Evolutionary conservation across 1,140 invertebrate species (phyloP), one percentile per base, ranked within the genome.

Genomic region (Trichonephila clavata): DNA sequence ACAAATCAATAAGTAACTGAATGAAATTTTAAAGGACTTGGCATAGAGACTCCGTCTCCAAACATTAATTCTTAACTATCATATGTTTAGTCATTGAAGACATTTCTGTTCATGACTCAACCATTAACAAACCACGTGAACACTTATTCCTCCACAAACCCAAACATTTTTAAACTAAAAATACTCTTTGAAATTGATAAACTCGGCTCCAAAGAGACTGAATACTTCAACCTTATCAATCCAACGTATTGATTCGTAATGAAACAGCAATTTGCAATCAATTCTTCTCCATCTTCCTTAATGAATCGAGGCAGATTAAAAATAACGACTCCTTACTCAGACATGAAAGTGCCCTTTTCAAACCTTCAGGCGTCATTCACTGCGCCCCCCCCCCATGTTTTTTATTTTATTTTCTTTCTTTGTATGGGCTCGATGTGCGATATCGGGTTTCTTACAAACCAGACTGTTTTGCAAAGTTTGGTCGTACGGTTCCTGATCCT

Each of bases 381-480:
- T 18, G 24, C 4, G 27, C 4, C 18, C 16, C 14, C 13, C 21
- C 16, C 16, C 16, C 7, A 1, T 63, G 16, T 21, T 63, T 63
- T 63, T 61, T 20, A 18, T 77, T 39, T 77, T 77, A 14, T 77
- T 71, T 71, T n/a, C n/a, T 57, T 83, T 57, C n/a, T 83, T 57
- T 14, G 21, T 83, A n/a, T 50, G 8, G 20, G 21, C 50, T 24
- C 39, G 43, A 18, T 83, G 50, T 7, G 43, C 20, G 50, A 59
- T 50, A 83, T 83, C 81, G 21, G n/a, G 81, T 83, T 83, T 57
- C 43, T 10, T n/a, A 83, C 43, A 50, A 83, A 83, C 81, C 81
- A 59, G 81, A 59, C 81, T 83, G 81, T 83, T 83, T 83, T 39
- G 39, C 50, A 83, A 83, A 24, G 21, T 81, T 50, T 24, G 32